Base-by-base conservation (phyloP, 2,113 vertebrate species). In the Clarias magur region DNA sequence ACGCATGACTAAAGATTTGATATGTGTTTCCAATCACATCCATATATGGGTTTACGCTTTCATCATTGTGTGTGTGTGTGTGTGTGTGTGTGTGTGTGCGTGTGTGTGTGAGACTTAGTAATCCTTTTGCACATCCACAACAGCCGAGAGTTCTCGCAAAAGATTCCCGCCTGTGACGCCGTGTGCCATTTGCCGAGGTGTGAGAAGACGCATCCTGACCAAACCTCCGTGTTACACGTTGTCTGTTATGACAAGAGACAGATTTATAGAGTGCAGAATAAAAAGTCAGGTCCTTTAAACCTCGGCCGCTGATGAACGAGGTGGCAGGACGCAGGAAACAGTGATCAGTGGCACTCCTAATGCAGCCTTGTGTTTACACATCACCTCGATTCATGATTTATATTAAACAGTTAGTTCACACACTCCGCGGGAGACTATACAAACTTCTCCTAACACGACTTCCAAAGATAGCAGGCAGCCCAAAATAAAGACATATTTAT, bases 221-320 rank as follows among this genome's bases (percentile, higher is more conserved):
- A 67, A 73, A 65, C 53, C 82, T 68, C 87, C 30, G 12, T 83
- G 88, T 87, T 89, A 54, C 30, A 30, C 76, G 3, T 75, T 90
- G 90, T 89, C 81, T 90, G 90, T 90, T 90, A 89, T 90, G 90
- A 90, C 90, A 84, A 76, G 59, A 34, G n/a, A 6, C 60, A 88
- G 90, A 90, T 90, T 90, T 88, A 90, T 89, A 86, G 86, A 78
- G 80, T 84, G 84, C 15, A 62, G 59, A 78, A 90, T 90, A 88
- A 89, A 88, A 86, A 68, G 63, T 15, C 62, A 17, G 81, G 88
- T 76, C 84, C 83, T 76, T 85, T 68, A 85, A 75, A 53, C 63
- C 56, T 56, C 38, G 4, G 73, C 30, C 0, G 62, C 63, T 88
- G 90, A 90, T 59, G 68, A 83, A 90, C 62, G 88, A 88, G 80